Conservation (phyloP, 1,140 invertebrate species). For the Caenorhabditis brenneri region DNA sequence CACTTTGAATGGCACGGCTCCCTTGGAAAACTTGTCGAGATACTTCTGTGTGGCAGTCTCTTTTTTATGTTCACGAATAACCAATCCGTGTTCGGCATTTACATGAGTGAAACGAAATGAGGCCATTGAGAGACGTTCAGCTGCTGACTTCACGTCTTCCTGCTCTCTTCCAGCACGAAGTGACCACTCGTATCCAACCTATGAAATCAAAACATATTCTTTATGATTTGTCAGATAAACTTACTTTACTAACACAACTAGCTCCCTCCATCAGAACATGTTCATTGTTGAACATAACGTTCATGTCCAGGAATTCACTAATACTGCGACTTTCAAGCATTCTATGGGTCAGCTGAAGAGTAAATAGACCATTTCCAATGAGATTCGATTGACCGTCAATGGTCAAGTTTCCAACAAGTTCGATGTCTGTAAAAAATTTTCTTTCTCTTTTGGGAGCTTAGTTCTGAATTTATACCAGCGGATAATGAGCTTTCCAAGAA, state of each 20-base stretch:
- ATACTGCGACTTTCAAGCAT: constrained; percentile 25
- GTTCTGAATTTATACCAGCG: too few relatives aligned
- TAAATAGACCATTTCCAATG: neutral
- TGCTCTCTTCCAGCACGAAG: constrained; percentile 39
- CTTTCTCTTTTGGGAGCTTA: neutral
- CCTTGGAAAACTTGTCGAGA: constrained; percentile 36
- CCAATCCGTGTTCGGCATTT: constrained; percentile 23
- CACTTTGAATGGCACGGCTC: constrained; percentile 32
- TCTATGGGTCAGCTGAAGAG: neutral
- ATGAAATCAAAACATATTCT: neutral
- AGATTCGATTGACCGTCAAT: constrained; percentile 3
- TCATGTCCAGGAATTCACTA: constrained; percentile 35
- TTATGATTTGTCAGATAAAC: neutral
- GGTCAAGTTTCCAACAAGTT: constrained; percentile 42
- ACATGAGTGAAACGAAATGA: constrained; percentile 22
- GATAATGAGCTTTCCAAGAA: constrained; percentile 28
- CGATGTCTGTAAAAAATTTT: constrained; percentile 28
- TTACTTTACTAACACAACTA: constrained; percentile 9
- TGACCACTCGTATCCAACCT: constrained; percentile 30
- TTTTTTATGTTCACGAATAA: constrained; percentile 12
- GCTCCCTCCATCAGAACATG: constrained; percentile 22
- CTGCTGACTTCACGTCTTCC: constrained; percentile 33
- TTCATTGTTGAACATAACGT: constrained; percentile 28
- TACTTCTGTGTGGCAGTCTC: constrained; percentile 34
- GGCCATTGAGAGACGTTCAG: constrained; percentile 29